phyloP scores from a whole-genome alignment of 2,888 invertebrate species.

The Sisyra nigra region DNA sequence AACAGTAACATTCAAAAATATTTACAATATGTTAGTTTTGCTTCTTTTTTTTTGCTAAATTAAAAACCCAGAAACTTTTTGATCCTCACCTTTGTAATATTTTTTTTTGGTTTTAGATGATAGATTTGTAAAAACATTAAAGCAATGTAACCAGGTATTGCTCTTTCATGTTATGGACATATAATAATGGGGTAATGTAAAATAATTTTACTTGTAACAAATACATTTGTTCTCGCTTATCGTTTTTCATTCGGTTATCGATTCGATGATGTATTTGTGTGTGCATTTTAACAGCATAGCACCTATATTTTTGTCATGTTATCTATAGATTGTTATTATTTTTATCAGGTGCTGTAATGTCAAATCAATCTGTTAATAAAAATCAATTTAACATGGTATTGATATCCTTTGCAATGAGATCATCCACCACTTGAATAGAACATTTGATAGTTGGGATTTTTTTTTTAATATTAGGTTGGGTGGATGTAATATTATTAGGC shows the following conservation, averaged over 20 bases:
- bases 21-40: too few species aligned
- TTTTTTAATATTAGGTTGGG: not conserved
- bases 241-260: not conserved
- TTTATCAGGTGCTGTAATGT: constrained; percentile 6
- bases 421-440: not conserved
- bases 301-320: not conserved
- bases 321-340: constrained; percentile 1
- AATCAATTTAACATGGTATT: not conserved
- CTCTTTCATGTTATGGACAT: not conserved
- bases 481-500: not conserved
- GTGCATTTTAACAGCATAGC: not conserved
- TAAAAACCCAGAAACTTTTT: too few species aligned
- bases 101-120: not conserved
- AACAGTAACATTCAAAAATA: too few species aligned
- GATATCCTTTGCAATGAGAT: not conserved
- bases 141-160: not conserved
- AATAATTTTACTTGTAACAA: not conserved
- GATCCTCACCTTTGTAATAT: not conserved
- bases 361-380: constrained; percentile 5
- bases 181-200: not conserved
- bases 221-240: constrained; percentile 1
- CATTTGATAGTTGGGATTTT: not conserved
- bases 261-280: not conserved
- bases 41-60: too few species aligned
- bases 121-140: not conserved